A percentile compares a stretch with the other conserved stretches of the same genome.
phyloP scores from a whole-genome alignment of 2,888 invertebrate species.

The Athalia circularis region DNA sequence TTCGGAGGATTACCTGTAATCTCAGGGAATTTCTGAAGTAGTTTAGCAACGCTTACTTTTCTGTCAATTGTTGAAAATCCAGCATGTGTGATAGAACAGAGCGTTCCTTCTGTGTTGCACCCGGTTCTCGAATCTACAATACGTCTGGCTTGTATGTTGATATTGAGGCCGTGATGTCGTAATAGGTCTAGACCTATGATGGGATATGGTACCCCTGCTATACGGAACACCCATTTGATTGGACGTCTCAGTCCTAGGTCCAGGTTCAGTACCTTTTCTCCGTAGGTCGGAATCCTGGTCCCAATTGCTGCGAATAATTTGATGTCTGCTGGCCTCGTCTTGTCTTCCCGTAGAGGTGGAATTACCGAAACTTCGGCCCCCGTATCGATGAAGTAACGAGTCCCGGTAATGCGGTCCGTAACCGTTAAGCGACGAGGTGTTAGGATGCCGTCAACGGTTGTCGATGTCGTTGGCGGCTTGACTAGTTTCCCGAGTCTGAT shows the following conservation, averaged over 20 bases:
- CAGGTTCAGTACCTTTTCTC: conserved; percentile 40
- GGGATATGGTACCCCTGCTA: conserved; percentile 48
- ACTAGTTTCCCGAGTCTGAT: too few relatives aligned
- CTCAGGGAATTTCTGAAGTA: conserved; percentile 25
- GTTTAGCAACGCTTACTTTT: background rate
- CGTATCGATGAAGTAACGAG: conserved; percentile 43
- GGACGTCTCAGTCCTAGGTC: conserved; percentile 49
- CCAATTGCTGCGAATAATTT: conserved; percentile 47
- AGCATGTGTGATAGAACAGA: background rate
- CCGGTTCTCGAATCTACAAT: conserved; percentile 42
- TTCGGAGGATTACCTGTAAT: background rate
- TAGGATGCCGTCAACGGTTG: too few relatives aligned
- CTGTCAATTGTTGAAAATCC: background rate
- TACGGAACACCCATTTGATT: conserved; percentile 47
- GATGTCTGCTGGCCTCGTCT: background rate
- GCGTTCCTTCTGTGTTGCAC: conserved; percentile 5
- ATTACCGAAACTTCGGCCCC: conserved; percentile 47
- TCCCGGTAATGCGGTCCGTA: conserved; percentile 20
- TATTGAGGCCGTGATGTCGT: background rate
- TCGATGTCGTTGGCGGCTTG: too few relatives aligned
- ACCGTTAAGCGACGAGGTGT: too few relatives aligned
- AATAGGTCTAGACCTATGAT: conserved; percentile 50
- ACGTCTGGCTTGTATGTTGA: conserved; percentile 19
- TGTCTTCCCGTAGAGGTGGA: conserved; percentile 15
- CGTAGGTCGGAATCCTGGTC: conserved; percentile 45